phyloP scores from a whole-genome alignment of 2,888 invertebrate genomes.

The Thymelicus lineola region DNA sequence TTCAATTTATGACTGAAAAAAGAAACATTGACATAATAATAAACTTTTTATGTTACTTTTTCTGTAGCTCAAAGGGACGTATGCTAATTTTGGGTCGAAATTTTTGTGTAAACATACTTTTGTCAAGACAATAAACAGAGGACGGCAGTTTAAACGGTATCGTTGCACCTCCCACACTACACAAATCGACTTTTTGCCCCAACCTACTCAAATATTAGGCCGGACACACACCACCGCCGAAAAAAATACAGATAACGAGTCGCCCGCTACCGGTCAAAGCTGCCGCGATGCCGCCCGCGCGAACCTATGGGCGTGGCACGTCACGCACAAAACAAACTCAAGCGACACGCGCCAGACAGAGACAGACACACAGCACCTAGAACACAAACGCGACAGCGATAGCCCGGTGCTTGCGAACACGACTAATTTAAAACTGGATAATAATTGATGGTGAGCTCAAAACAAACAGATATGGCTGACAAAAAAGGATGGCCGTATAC shows the following conservation, averaged over 20 bases:
- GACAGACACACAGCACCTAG: constrained; percentile 52
- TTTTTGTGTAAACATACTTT: constrained; percentile 32
- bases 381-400: constrained; percentile 56
- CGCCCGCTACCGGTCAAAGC: constrained; percentile 81
- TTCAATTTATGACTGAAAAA: neutral
- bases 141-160: constrained; percentile 57
- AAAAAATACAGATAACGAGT: constrained; percentile 80
- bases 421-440: constrained; percentile 81
- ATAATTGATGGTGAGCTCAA: constrained; percentile 83
- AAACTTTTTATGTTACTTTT: neutral
- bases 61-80: neutral
- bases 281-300: constrained; percentile 59
- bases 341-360: constrained; percentile 65
- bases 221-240: constrained; percentile 68
- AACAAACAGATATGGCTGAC: constrained; percentile 84
- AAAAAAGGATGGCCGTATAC: constrained; percentile 79
- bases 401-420: constrained; percentile 69
- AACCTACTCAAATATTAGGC: constrained; percentile 80
- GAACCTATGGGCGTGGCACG: constrained; percentile 75
- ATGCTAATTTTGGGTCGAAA: constrained; percentile 22
- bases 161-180: constrained; percentile 64
- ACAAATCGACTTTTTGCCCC: constrained; percentile 71
- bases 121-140: constrained; percentile 34
- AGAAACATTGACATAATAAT: neutral
- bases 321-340: constrained; percentile 83